A percentile compares a stretch with the other conserved stretches of the same genome.
phyloP scores from a whole-genome alignment of 2,113 vertebrate genomes.

The Menidia beryllina region DNA sequence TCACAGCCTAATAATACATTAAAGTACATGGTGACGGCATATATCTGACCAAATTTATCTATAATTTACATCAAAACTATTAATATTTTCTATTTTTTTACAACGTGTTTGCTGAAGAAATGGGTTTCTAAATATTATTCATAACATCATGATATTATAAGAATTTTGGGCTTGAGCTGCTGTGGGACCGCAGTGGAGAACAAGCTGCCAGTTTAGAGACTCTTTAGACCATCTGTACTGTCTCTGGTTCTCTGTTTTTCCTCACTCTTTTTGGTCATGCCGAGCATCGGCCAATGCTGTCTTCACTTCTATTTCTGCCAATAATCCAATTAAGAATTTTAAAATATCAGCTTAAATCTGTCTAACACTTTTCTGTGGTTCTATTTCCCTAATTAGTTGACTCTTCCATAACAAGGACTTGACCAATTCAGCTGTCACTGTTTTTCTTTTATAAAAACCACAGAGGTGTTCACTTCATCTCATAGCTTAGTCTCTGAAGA shows the following conservation, averaged over 20 bases:
- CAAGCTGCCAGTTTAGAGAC: neutral
- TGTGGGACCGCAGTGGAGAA: constrained; percentile 3
- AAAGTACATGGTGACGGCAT: no score
- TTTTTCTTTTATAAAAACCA: no score
- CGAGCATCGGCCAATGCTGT: neutral
- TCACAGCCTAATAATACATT: no score
- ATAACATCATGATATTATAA: neutral
- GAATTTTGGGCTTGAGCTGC: neutral
- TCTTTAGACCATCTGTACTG: neutral
- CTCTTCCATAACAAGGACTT: neutral
- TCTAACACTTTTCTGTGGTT: neutral
- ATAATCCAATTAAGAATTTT: neutral
- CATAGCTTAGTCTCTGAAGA: neutral
- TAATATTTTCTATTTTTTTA: constrained; percentile 2
- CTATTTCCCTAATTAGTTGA: neutral
- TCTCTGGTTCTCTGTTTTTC: constrained; percentile 2
- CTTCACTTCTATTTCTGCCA: neutral
- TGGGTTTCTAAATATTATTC: neutral
- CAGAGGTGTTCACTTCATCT: no score
- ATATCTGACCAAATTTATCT: no score
- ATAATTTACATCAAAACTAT: neutral
- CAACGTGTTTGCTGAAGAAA: neutral
- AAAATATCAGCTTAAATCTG: neutral
- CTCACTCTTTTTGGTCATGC: neutral
- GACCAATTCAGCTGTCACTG: neutral